Base-by-base conservation (phyloP, 2,888 invertebrate species). In the Coleophora flavipennella region DNA sequence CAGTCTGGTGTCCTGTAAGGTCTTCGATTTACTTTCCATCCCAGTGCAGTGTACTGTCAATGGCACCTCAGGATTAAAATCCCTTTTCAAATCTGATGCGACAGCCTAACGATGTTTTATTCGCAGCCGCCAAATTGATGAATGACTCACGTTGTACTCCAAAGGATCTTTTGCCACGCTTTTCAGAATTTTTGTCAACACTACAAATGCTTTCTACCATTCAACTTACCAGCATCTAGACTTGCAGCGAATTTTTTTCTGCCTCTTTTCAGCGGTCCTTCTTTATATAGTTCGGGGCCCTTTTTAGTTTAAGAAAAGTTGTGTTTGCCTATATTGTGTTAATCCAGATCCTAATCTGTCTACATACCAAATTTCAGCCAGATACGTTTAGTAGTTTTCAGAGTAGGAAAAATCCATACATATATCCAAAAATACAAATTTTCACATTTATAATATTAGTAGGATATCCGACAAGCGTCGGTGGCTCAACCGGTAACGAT, bases 1-100 rank as follows among this genome's bases (percentile, higher is more conserved):
- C 44, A 11, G 38, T 48, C 36, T 46, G 12, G 25, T 45, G 43
- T 25, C 45, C 45, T 8, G 48, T 43, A 8, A 50, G 45, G 32
- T 50, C 43, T 43, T 42, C 38, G 8, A 44, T 36, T 12, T 46
- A n/a, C 41, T 46, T 48, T 8, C 46, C 44, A 14, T 48, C 48
- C 27, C 27, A 27, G 6, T 9, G 7, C 11, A 44, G n/a, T n/a
- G n/a, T n/a, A n/a, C 33, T 35, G 41, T 48, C 10, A 48, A 38
- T 20, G 46, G 39, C 14, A 28, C 10, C 8, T 42, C 31, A 9
- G 46, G 36, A 2, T 40, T 35, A 40, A 42, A 45, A 36, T 34
- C 37, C 13, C 29, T 11, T 36, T 34, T 44, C n/a, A 40, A 36
- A 6, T 26, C 9, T 10, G 31, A 33, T 8, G 40, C 45, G 26